phyloP scores from a whole-genome alignment of 2,888 invertebrate species.

The Drosophila robusta region DNA sequence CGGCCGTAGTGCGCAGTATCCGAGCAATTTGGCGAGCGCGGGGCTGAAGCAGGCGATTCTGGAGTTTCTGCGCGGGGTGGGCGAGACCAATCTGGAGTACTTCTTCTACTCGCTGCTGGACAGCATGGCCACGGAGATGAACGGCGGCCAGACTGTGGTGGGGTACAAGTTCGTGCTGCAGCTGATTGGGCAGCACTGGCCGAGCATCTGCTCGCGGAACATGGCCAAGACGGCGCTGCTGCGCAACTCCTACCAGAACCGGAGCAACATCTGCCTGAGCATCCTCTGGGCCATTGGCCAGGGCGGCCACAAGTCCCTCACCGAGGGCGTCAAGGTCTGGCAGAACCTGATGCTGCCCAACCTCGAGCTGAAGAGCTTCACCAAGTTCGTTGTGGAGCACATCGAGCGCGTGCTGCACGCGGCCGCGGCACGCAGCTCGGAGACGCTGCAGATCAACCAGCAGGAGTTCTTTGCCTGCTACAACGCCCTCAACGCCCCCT shows the following conservation, averaged over 20 bases:
- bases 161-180: slow-evolving; percentile 91
- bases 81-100: slow-evolving; percentile 88
- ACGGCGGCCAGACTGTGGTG: slow-evolving; percentile 86
- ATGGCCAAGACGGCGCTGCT: slow-evolving; percentile 88
- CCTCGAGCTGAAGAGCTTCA: slow-evolving; percentile 90
- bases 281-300: slow-evolving; percentile 92
- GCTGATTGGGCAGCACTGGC: slow-evolving; percentile 88
- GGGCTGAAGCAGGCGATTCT: slow-evolving; percentile 68
- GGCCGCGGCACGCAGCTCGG: slow-evolving; percentile 50
- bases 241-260: slow-evolving; percentile 91
- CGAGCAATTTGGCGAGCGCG: slow-evolving; percentile 76
- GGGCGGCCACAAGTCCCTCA: slow-evolving; percentile 88
- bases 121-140: slow-evolving; percentile 90
- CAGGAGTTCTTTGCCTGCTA: slow-evolving; percentile 81
- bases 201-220: slow-evolving; percentile 88
- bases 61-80: slow-evolving; percentile 86
- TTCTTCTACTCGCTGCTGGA: slow-evolving; percentile 90
- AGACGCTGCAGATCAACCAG: slow-evolving; percentile 52
- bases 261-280: slow-evolving; percentile 90
- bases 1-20: slow-evolving; percentile 81
- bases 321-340: slow-evolving; percentile 90
- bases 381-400: slow-evolving; percentile 88
- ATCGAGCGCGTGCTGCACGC: slow-evolving; percentile 84
- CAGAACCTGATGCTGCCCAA: slow-evolving; percentile 91
- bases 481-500: slow-evolving; percentile 69